Base-by-base conservation (phyloP, 2,797 vertebrate genomes). In the Thripadectes ignobilis region DNA sequence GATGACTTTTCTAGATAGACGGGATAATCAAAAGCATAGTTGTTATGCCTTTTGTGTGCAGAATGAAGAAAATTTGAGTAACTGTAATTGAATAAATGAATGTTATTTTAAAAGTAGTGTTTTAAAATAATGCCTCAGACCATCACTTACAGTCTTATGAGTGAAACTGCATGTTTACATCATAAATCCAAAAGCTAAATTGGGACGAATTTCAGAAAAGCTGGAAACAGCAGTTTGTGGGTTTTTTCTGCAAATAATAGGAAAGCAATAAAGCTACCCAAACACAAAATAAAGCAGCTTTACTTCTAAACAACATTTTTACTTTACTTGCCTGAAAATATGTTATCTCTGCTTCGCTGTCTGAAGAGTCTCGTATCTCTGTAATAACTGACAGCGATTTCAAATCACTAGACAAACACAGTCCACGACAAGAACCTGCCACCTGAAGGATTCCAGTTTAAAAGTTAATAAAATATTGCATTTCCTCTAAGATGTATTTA, bases 331-430 rank as follows among this genome's bases (percentile, higher is more conserved):
- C 99, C 98, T 99, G 99, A 95, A 99, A 97, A 92, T 99, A 99
- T 0, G 92, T 98, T 92, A 99, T 99, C 97, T 99, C 98, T 8
- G 98, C 97, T 61, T 98, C 97, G 0, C 96, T 95, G 52, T 98
- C 96, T 27, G 97, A 85, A 73, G 98, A 98, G 38, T 92, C 95
- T 76, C 58, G 96, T 54, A 98, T 94, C 94, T 99, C 98, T 63
- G 99, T 98, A 97, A 99, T 98, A 94, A 99, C 98, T 0, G 99
- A 99, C 10, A 99, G 96, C 7, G 99, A 99, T 93, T 99, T 99
- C 91, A 99, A 98, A 94, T 99, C 99, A 96, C 99, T 99, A 41
- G 99, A 99, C 51, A 99, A 98, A 96, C 99, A 99, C 6, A 99
- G 97, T 67, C 98, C 99, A 89, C 98, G 98, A 83, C 99, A 99